Base-by-base conservation (phyloP, 2,113 vertebrate species). In the Verasper variegatus region DNA sequence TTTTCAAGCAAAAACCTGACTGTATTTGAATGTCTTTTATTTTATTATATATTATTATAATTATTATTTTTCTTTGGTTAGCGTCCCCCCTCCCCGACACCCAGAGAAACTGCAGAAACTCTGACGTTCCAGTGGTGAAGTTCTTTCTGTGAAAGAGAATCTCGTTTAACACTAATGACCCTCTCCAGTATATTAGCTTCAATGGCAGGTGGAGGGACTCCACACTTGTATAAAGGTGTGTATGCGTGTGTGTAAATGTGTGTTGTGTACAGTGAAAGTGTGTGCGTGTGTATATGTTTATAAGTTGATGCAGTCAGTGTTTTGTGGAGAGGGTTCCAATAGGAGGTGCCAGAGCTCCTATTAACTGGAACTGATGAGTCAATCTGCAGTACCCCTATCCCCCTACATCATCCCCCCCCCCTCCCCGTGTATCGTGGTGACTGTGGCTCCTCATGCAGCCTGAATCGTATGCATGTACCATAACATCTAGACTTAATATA, bases 401-500 rank as follows among this genome's bases (percentile, higher is more conserved):
- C 61, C 60, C 73, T 76, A 60, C 76, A 5, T 66, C 5, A 27
- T n/a, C 91, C 94, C 94, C 94, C 93, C 20, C 37, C 59, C 40
- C 56, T 93, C 95, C 95, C 96, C 93, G 95, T 98, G 97, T 98
- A 97, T 98, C 96, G 98, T 99, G 97, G 97, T 99, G 97, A 99
- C 98, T 97, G 97, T 99, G 98, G 97, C 96, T 97, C 97, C 95
- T 96, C 97, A 98, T 96, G 97, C 97, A 97, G 97, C 98, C 96
- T 98, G 97, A 97, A 98, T 97, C 97, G 96, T 99, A 99, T 99
- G 98, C 98, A 99, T 98, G 98, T 99, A 99, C 96, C 97, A 99
- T 98, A 99, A 98, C 97, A 99, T 99, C 97, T 99, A 98, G 97
- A 99, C 97, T 99, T 99, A 99, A 99, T 99, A 99, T 99, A 99